Conservation (phyloP, 2,113 vertebrate species). For the Brachionichthys hirsutus region DNA sequence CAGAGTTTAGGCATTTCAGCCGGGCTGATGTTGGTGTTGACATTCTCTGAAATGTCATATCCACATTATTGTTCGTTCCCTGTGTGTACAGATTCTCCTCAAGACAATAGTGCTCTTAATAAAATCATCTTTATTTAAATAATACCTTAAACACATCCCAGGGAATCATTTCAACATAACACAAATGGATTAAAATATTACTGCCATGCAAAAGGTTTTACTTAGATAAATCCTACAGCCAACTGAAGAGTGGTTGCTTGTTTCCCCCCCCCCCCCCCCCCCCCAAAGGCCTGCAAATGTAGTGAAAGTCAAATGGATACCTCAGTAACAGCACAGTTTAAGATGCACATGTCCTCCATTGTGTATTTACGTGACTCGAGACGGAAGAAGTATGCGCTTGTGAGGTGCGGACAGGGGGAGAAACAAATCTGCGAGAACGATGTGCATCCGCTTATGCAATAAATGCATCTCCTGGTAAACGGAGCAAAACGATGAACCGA, state of each 20-base stretch:
- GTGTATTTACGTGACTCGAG: not conserved
- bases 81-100: slow-evolving; percentile 21
- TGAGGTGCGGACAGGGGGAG: too few species aligned
- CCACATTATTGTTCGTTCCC: slow-evolving; percentile 14
- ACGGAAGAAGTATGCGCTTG: not conserved
- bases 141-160: not conserved
- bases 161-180: too few species aligned
- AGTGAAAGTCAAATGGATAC: not conserved
- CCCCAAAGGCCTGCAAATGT: not conserved
- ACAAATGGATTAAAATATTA: not conserved
- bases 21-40: slow-evolving; percentile 20
- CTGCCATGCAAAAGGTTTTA: not conserved
- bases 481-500: slow-evolving; percentile 24
- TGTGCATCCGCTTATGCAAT: slow-evolving; percentile 27
- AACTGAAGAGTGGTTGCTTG: too few species aligned
- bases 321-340: too few species aligned
- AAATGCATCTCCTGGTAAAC: slow-evolving; percentile 19
- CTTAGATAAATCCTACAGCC: too few species aligned
- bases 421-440: not conserved
- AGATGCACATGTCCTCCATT: too few species aligned
- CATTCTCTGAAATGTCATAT: slow-evolving; percentile 52
- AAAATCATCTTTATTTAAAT: not conserved
- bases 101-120: not conserved
- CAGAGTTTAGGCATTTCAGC: slow-evolving; percentile 6
- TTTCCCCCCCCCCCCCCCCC: too few species aligned